Evolutionary conservation across 1,140 invertebrate species (phyloP).

Genomic region (Ips nitidus): DNA sequence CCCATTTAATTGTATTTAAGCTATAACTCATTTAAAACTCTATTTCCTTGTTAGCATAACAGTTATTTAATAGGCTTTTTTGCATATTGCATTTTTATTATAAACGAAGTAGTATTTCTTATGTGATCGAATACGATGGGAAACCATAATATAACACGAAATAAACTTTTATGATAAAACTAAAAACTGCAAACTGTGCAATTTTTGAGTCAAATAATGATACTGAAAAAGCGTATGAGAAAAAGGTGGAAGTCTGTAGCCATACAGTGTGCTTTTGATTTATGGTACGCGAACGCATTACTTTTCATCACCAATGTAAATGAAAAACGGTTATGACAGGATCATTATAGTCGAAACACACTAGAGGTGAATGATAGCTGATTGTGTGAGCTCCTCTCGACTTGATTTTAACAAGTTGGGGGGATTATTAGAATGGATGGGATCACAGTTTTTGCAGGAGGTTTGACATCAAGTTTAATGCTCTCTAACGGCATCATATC

Average conservation of each 20-base stretch:
- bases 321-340: slow-evolving; percentile 33
- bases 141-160: too few relatives aligned
- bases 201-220: too few relatives aligned
- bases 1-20: slow-evolving; percentile 27
- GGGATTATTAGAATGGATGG: slow-evolving; percentile 10
- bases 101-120: too few relatives aligned
- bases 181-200: too few relatives aligned
- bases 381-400: slow-evolving; percentile 18
- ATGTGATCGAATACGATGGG: too few relatives aligned
- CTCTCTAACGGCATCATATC: too few relatives aligned
- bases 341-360: slow-evolving; percentile 28
- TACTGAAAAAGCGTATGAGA: too few relatives aligned
- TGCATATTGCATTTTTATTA: too few relatives aligned
- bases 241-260: too few relatives aligned
- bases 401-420: slow-evolving; percentile 7
- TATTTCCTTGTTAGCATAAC: slow-evolving; percentile 18
- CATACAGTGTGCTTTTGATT: slow-evolving; percentile 23
- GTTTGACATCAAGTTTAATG: too few relatives aligned
- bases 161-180: too few relatives aligned
- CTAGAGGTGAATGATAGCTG: slow-evolving; percentile 28
- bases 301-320: slow-evolving; percentile 31
- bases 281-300: slow-evolving; percentile 25
- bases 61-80: too few relatives aligned
- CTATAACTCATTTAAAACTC: slow-evolving; percentile 28
- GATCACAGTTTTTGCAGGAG: not conserved